phyloP scores from a whole-genome alignment of 1,140 invertebrate species.

The Zaprionus lachaisei region DNA sequence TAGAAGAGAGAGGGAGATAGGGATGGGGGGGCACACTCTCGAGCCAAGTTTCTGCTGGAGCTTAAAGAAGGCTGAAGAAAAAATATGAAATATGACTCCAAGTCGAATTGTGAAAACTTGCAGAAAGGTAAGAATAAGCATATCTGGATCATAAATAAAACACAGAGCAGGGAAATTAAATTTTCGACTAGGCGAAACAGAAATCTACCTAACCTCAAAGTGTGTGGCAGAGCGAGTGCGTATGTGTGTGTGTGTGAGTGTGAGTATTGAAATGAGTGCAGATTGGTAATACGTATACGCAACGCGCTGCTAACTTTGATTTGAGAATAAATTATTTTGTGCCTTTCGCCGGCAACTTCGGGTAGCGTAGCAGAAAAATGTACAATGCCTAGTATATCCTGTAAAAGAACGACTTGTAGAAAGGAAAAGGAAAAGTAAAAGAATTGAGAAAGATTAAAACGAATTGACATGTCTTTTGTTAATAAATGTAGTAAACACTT shows the following conservation, averaged over 20 bases:
- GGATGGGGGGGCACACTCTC: neutral
- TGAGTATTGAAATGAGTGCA: conserved; percentile 61
- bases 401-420: neutral
- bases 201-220: conserved; percentile 22
- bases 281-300: conserved; percentile 76
- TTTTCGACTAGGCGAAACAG: conserved; percentile 71
- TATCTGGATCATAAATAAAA: conserved; percentile 83
- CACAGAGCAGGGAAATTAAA: conserved; percentile 78
- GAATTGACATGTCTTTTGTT: neutral
- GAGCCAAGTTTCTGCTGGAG: conserved; percentile 60
- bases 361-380: conserved; percentile 37
- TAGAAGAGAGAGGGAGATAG: neutral
- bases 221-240: neutral
- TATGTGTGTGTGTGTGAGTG: conserved; percentile 18
- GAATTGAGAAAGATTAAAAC: neutral
- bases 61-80: conserved; percentile 46
- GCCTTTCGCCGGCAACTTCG: conserved; percentile 53
- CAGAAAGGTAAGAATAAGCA: conserved; percentile 81
- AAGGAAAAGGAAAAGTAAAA: neutral
- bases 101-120: conserved; percentile 83
- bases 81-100: conserved; percentile 80
- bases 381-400: conserved; percentile 36
- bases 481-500: neutral
- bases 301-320: conserved; percentile 78
- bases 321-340: conserved; percentile 81